These are phyloP conservation scores for Dendrolimus punctatus DNA, from an alignment of 1,140 invertebrate species.

Conservation along the genomic window DNA sequence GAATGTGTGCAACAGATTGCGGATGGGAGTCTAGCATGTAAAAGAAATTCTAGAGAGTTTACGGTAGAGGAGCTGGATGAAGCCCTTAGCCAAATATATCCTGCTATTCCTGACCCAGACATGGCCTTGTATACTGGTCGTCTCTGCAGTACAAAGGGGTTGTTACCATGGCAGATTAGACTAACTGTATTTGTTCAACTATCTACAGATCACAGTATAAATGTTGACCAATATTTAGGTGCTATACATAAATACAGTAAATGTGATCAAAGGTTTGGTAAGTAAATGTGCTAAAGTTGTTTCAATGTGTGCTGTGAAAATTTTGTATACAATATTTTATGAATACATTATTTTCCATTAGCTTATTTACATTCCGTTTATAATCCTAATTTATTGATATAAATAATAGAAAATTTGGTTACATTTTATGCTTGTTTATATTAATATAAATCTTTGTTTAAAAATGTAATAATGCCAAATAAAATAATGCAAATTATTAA, in stretches of 20 bases:
- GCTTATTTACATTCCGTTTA: too few relatives aligned
- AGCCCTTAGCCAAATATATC: conserved; percentile 59
- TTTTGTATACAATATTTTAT: too few relatives aligned
- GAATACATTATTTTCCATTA: too few relatives aligned
- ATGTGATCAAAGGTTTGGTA: conserved; percentile 80
- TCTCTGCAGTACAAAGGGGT: conserved; percentile 73
- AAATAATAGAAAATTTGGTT: neutral
- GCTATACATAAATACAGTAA: conserved; percentile 74
- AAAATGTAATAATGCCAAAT: too few relatives aligned
- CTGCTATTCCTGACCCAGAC: conserved; percentile 77
- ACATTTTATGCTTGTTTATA: too few relatives aligned
- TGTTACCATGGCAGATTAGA: conserved; percentile 81
- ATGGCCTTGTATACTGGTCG: conserved; percentile 76
- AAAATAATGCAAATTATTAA: too few relatives aligned
- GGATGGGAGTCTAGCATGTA: conserved; percentile 26
- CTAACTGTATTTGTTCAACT: conserved; percentile 79
- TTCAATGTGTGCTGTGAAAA: too few relatives aligned
- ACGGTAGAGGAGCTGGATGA: conserved; percentile 66
- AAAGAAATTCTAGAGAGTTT: conserved; percentile 30
- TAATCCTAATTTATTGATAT: neutral
- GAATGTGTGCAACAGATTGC: conserved; percentile 50
- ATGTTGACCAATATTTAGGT: conserved; percentile 70
- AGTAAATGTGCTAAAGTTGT: conserved; percentile 48
- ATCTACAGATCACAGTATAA: conserved; percentile 70
- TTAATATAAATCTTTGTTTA: too few relatives aligned